These are phyloP conservation scores for Theretra japonica DNA, from an alignment of 2,888 invertebrate genomes.

Conservation along the genomic window DNA sequence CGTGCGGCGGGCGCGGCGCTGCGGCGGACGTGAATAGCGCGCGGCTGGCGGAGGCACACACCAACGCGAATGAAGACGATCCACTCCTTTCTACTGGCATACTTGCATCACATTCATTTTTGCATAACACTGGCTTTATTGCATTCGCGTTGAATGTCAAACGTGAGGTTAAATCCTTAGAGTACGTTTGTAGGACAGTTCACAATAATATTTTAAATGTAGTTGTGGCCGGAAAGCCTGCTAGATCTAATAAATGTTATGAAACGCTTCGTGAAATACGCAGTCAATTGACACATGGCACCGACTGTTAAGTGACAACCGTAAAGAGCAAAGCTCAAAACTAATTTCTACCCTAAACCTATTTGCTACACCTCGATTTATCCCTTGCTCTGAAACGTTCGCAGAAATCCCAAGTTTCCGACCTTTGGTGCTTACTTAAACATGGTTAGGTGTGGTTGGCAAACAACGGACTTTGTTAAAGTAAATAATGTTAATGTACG, in stretches of 20 bases:
- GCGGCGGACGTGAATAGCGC: constrained; percentile 56
- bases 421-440: constrained; percentile 41
- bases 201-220: neutral
- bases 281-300: no score
- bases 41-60: constrained; percentile 49
- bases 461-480: constrained; percentile 46
- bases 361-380: constrained; percentile 39
- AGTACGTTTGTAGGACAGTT: neutral
- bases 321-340: constrained; percentile 33
- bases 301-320: neutral
- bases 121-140: constrained; percentile 72
- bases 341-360: constrained; percentile 42
- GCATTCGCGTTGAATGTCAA: constrained; percentile 72
- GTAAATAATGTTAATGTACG: constrained; percentile 39
- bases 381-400: constrained; percentile 38
- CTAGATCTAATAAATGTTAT: neutral
- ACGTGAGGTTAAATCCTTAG: constrained; percentile 62
- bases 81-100: constrained; percentile 48
- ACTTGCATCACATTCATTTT: constrained; percentile 68
- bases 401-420: constrained; percentile 39
- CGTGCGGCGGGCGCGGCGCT: constrained; percentile 38
- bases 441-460: constrained; percentile 39
- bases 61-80: constrained; percentile 58
- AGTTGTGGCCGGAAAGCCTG: neutral
- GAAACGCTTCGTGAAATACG: neutral